Base-by-base conservation (phyloP, 2,797 vertebrate genomes). In the Catostomus latipinnis region DNA sequence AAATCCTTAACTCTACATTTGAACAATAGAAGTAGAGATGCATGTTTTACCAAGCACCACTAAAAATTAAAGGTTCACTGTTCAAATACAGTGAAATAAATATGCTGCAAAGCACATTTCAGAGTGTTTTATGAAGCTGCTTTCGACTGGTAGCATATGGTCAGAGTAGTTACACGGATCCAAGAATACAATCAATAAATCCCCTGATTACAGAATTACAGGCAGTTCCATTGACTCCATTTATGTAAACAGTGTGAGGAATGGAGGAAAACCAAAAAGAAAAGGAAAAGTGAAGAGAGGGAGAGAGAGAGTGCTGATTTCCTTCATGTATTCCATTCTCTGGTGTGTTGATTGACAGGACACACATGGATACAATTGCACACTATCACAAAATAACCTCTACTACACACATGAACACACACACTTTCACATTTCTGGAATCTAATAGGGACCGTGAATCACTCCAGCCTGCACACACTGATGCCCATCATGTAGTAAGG, bases 171-270 rank as follows among this genome's bases (percentile, higher is more conserved):
- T 62, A 16, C 66, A 70, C 34, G 53, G 76, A 78, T 71, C 76
- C 67, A 63, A 78, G 76, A 53, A 61, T 5, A n/a, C 52, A 71
- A 66, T 82, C 34, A 34, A 34, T 34, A 82, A 82, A 82, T 82
- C 74, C 80, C 68, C 68, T 77, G 75, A 82, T 82, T 82, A 77
- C 80, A 77, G 76, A 49, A 71, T 71, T 82, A 77, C 54, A 78
- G 50, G 61, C 71, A 53, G 49, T 12, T 71, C 82, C 56, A 83
- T 63, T 75, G 79, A 56, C 75, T 79, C 58, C 50, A 57, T 71
- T 62, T 71, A 66, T 66, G 75, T 75, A 75, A 75, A 80, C 61
- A 78, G 57, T 16, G 50, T 16, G 68, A 82, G 74, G 11, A 58
- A 76, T 45, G 18, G n/a, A 76, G 70, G 14, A 61, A 60, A 61